Evolutionary conservation across 2,113 vertebrate species (phyloP).

Genomic region (Triplophysa rosa): DNA sequence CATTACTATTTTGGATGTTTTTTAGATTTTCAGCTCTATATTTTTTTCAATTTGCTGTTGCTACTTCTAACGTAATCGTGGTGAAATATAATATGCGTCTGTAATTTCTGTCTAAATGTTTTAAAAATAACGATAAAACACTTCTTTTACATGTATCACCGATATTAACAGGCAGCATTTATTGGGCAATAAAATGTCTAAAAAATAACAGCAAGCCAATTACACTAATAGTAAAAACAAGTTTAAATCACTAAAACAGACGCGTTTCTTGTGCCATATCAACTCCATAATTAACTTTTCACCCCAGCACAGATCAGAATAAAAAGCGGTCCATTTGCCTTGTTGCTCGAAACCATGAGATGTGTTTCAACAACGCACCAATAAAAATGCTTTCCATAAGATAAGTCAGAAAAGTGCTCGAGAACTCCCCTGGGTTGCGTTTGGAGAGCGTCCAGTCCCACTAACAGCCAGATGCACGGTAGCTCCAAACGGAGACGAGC

Average conservation of each 20-base stretch:
- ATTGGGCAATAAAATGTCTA: too few relatives aligned
- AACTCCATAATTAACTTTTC: not conserved
- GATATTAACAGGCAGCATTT: too few relatives aligned
- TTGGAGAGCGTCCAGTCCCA: conserved; percentile 17
- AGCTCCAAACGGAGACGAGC: conserved; percentile 7
- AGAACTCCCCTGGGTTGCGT: conserved; percentile 11
- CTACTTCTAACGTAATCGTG: too few relatives aligned
- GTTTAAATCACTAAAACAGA: not conserved
- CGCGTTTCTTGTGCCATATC: too few relatives aligned
- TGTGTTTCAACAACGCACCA: not conserved
- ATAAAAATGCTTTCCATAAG: conserved; percentile 24
- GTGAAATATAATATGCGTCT: too few relatives aligned
- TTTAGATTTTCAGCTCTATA: not conserved
- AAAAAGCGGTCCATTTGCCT: conserved; percentile 1
- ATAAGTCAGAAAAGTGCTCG: conserved; percentile 1
- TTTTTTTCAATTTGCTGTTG: not conserved
- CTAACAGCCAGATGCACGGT: conserved; percentile 34
- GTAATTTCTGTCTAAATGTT: too few relatives aligned
- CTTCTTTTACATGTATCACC: too few relatives aligned
- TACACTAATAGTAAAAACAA: too few relatives aligned
- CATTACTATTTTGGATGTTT: not conserved
- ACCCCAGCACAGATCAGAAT: not conserved
- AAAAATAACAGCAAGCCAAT: too few relatives aligned
- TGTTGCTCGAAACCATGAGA: not conserved
- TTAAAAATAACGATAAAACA: too few relatives aligned